A percentile compares a stretch with the other conserved stretches of the same genome.
Evolutionary conservation across 2,888 invertebrate species (phyloP).

Genomic region (Trichopoda pennipes): DNA sequence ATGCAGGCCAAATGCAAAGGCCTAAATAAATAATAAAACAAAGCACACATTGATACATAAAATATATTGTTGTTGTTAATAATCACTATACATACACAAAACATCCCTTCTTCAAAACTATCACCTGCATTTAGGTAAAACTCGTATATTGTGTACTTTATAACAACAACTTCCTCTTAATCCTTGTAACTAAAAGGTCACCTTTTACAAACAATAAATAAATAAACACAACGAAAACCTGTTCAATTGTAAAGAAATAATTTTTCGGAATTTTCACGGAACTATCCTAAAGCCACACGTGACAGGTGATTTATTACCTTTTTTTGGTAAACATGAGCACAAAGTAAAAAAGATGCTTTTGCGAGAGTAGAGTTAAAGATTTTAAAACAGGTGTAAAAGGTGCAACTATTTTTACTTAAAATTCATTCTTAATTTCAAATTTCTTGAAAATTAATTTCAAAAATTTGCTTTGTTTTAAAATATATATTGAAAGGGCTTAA

Average conservation of each 20-base stretch:
- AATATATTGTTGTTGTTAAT: not conserved
- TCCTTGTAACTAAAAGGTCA: slow-evolving; percentile 18
- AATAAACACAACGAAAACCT: slow-evolving; percentile 39
- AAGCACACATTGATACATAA: not conserved
- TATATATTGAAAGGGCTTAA: too few species aligned
- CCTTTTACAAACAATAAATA: not conserved
- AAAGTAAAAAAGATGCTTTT: too few species aligned
- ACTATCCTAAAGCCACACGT: slow-evolving; percentile 22
- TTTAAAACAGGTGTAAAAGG: too few species aligned
- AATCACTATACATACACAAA: not conserved
- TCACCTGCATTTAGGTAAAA: slow-evolving; percentile 43
- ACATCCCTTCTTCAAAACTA: slow-evolving; percentile 17
- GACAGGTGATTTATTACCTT: slow-evolving; percentile 54
- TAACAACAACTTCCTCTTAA: slow-evolving; percentile 31
- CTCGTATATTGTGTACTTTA: slow-evolving; percentile 17
- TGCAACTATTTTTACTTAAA: too few species aligned
- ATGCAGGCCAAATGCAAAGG: slow-evolving; percentile 92
- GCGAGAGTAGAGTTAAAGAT: too few species aligned
- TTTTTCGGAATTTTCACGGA: slow-evolving; percentile 45
- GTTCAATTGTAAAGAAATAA: slow-evolving; percentile 14
- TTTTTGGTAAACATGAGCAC: too few species aligned
- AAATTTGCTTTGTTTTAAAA: too few species aligned
- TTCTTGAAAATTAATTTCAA: too few species aligned
- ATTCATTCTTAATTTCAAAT: too few species aligned
- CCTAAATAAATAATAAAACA: slow-evolving; percentile 43